Evolutionary conservation across 1,140 invertebrate genomes (phyloP).

Genomic region (Drosophila bocqueti): DNA sequence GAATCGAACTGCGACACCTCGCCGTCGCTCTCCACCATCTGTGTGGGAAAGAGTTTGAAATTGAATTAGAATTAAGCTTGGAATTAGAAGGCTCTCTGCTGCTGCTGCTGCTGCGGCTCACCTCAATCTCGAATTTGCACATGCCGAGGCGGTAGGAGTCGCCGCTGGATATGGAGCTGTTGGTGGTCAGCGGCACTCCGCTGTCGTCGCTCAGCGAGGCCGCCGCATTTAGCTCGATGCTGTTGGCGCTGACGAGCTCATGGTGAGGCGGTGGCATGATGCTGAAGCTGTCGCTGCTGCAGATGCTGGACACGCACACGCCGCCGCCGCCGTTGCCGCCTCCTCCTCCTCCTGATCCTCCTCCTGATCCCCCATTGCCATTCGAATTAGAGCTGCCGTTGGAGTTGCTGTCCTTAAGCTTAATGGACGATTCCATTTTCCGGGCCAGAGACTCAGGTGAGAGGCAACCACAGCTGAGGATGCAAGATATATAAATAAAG

Average conservation of each 20-base stretch:
- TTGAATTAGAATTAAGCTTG: background rate
- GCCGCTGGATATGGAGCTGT: constrained; percentile 87
- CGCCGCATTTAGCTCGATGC: constrained; percentile 81
- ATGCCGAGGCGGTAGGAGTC: constrained; percentile 85
- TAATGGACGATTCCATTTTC: constrained; percentile 82
- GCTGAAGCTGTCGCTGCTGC: constrained; percentile 80
- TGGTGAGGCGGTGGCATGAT: constrained; percentile 71
- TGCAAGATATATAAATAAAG: background rate
- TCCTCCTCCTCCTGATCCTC: constrained; percentile 5
- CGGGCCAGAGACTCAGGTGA: constrained; percentile 38
- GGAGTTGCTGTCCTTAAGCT: constrained; percentile 72
- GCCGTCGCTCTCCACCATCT: constrained; percentile 89
- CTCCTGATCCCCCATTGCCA: constrained; percentile 34
- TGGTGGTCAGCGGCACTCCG: constrained; percentile 86
- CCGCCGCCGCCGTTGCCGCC: constrained; percentile 18
- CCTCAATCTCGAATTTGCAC: constrained; percentile 86
- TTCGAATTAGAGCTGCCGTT: constrained; percentile 50
- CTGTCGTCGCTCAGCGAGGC: constrained; percentile 86
- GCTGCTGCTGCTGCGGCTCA: constrained; percentile 42
- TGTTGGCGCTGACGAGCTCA: constrained; percentile 80
- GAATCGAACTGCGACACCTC: constrained; percentile 89
- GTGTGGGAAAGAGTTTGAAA: background rate
- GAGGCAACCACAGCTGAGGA: constrained; percentile 46
- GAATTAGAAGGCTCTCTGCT: background rate
- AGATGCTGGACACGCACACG: constrained; percentile 56